A percentile compares a stretch with the other conserved stretches of the same genome.
These are phyloP conservation scores for Lepidiolamprologus cunningtoni DNA, from an alignment of 2,113 vertebrate species.

Conservation along the genomic window DNA sequence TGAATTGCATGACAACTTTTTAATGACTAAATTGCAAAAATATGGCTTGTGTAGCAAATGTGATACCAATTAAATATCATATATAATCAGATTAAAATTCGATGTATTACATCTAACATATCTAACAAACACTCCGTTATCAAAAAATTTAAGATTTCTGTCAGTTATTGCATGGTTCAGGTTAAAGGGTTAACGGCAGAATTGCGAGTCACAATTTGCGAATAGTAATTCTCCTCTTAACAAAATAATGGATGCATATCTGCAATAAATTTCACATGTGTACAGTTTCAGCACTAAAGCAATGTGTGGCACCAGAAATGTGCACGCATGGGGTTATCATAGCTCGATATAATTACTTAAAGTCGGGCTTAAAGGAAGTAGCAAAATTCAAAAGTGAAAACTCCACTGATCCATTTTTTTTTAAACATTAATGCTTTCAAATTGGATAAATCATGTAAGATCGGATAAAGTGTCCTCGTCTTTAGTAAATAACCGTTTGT, in stretches of 20 bases:
- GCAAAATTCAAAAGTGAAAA: not conserved
- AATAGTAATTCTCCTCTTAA: not conserved
- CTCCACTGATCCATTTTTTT: not conserved
- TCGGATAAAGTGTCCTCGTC: not conserved
- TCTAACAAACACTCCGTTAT: not conserved
- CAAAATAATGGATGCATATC: not conserved
- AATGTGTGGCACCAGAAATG: not conserved
- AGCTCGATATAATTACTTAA: not conserved
- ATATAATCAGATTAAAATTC: not conserved
- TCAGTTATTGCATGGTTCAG: not conserved
- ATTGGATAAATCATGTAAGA: not conserved
- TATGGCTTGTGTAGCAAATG: not conserved
- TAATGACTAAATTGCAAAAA: not conserved
- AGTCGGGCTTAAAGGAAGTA: not conserved
- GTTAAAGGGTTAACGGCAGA: not conserved
- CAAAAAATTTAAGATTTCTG: rapidly evolving
- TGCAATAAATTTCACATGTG: not conserved
- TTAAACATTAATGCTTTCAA: not conserved
- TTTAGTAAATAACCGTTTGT: not conserved
- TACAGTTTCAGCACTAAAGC: not conserved
- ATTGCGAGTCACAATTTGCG: not conserved
- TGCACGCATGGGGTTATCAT: not conserved
- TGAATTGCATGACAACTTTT: not conserved
- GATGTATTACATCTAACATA: too few species aligned
- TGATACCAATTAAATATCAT: not conserved